Base-by-base conservation (phyloP, 2,797 vertebrate genomes). In the Sphenopsis melanotis region DNA sequence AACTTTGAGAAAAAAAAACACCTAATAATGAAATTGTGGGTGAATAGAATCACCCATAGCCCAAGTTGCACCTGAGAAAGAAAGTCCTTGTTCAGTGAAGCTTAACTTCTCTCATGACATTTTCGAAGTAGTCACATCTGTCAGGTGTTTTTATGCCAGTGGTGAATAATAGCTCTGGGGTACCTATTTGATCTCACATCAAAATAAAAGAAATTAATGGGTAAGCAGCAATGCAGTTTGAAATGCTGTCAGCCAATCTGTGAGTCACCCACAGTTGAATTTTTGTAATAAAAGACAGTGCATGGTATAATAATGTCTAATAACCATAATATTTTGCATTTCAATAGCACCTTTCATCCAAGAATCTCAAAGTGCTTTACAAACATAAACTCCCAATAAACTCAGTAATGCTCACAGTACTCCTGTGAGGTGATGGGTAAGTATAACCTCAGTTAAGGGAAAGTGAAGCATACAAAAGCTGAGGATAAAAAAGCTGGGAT, bases 271-370 rank as follows among this genome's bases (percentile, higher is more conserved):
- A 41, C 26, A 91, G 91, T 53, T 79, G 82, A 86, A 86, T 90
- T 93, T 96, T 71, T 89, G 72, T 92, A 94, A 93, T 91, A 94
- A 94, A 95, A 97, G 95, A 56, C 91, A 93, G 84, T 46, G 91
- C 92, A 89, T 78, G 87, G 89, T 94, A 94, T 96, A 95, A 96
- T 95, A 94, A 91, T 66, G 63, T 90, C 92, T 96, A 97, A 96
- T 96, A 96, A 95, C 94, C 91, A 90, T 95, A 96, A 92, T 96
- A 95, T 96, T 96, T 96, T 96, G 92, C 96, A 96, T 97, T 96
- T 97, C 95, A 97, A 96, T 96, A 93, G 85, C 92, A 94, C 92
- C 94, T 96, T 96, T 96, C 94, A 97, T 93, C 91, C 89, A 90
- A 70, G 87, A 96, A 93, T 96, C 96, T 94, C 92, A 93, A 96